Base-by-base conservation (phyloP, 2,797 vertebrate genomes). In the Chelon labrosus region DNA sequence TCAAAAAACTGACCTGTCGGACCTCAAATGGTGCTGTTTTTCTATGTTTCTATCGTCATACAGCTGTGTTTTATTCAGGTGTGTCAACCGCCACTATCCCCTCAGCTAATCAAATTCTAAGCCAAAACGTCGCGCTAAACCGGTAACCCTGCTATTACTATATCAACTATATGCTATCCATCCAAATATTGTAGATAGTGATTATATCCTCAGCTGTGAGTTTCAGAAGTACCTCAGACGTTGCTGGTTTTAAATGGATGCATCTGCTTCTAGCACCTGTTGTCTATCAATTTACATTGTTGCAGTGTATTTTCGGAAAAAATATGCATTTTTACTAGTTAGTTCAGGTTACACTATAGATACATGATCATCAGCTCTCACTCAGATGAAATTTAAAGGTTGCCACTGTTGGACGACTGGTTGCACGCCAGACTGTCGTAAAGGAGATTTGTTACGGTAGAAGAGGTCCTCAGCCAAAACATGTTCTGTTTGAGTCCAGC, bases 11-110 rank as follows among this genome's bases (percentile, higher is more conserved):
- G 91, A 93, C 93, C 89, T 92, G 79, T 92, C 90, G 93, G 94
- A 95, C 94, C 94, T 95, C 94, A 95, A 93, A 94, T 86, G 94
- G 95, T 96, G 95, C 94, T 95, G 94, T 93, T 95, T 95, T 94
- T 93, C 90, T 94, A 94, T 93, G 91, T 93, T 92, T 92, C 90
- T 91, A 91, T 88, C 85, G 91, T 89, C 87, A 89, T 90, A 82
- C 87, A 75, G 85, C 88, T 90, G 77, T 88, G 83, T 90, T 89
- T 86, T 89, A 90, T 90, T 87, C 88, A 91, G 88, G 90, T 89
- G 90, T 86, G 87, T 91, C 79, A 74, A 85, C 84, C 80, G 68
- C 90, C 85, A 80, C 86, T 88, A 80, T 82, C 79, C 88, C 89
- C 87, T 88, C 87, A 85, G 82, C 87, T 88, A 86, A 86, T 91